These are phyloP conservation scores for Hyppa rectilinea DNA, from an alignment of 2,888 invertebrate genomes.

Conservation along the genomic window DNA sequence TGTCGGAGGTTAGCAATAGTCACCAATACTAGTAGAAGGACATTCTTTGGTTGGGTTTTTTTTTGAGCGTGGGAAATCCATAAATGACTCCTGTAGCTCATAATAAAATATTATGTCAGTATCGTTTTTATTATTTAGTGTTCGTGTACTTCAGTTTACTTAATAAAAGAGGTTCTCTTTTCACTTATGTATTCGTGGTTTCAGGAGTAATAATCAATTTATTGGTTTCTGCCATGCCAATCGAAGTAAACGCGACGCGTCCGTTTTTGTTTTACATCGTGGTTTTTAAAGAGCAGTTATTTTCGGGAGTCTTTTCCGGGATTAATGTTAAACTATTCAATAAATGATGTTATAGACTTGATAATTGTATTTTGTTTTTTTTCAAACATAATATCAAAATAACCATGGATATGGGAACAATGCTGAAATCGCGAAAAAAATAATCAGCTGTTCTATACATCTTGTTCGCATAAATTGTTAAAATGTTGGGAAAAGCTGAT, in stretches of 20 bases:
- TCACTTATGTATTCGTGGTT: constrained; percentile 15
- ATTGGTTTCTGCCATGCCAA: not conserved
- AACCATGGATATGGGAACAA: not conserved
- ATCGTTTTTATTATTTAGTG: not conserved
- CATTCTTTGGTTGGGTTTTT: too few relatives aligned
- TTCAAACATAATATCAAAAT: not conserved
- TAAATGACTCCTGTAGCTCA: too few relatives aligned
- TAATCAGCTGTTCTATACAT: too few relatives aligned
- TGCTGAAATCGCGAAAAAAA: too few relatives aligned
- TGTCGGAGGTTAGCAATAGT: too few relatives aligned
- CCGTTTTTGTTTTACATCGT: constrained; percentile 28
- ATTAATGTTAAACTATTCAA: not conserved
- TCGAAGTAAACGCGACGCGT: not conserved
- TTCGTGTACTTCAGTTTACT: too few relatives aligned
- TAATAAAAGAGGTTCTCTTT: not conserved
- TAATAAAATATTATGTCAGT: too few relatives aligned
- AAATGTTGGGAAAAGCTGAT: too few relatives aligned
- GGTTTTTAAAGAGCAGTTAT: not conserved
- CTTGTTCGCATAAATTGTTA: too few relatives aligned
- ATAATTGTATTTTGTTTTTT: constrained; percentile 5
- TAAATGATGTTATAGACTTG: not conserved
- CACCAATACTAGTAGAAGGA: too few relatives aligned
- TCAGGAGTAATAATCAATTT: not conserved
- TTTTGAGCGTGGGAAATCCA: too few relatives aligned
- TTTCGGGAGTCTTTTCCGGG: constrained; percentile 8